phyloP scores from a whole-genome alignment of 2,797 vertebrate genomes.

The Onychomys arenicola region DNA sequence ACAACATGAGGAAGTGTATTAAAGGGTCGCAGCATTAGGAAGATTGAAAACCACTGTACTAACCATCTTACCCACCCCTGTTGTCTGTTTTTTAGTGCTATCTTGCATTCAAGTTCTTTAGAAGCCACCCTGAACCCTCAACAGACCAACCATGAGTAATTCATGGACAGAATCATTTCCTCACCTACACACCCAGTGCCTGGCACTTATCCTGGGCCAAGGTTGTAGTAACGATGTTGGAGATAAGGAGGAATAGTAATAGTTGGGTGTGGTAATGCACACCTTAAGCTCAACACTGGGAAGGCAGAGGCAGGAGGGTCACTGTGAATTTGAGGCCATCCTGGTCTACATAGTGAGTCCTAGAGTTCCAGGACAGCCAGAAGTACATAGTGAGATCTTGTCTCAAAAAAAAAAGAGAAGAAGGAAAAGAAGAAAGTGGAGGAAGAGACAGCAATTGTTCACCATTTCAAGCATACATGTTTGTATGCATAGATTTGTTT shows the following conservation, averaged over 20 bases:
- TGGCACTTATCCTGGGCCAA: neutral
- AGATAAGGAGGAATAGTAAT: neutral
- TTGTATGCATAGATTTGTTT: neutral
- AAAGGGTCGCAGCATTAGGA: neutral
- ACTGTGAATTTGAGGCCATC: neutral
- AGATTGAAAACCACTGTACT: neutral
- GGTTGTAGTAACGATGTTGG: fast-evolving
- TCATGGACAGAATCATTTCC: neutral
- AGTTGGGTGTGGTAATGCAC: fast-evolving
- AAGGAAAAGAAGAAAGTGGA: neutral
- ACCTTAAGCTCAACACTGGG: neutral
- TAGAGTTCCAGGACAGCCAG: neutral
- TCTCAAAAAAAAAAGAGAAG: neutral
- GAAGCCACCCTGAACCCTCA: fast-evolving
- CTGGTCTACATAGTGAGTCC: neutral
- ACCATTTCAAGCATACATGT: neutral
- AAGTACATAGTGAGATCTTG: neutral
- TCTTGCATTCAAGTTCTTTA: neutral
- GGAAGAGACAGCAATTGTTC: neutral
- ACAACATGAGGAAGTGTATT: neutral
- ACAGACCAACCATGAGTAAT: fast-evolving
- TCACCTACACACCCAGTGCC: neutral
- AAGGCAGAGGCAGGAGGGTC: neutral
- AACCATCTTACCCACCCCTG: no score
- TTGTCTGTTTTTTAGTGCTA: neutral